Percentiles rank a stretch among this genome's conserved stretches.
These are phyloP conservation scores for Drosophila diplacantha DNA, from an alignment of 2,888 invertebrate genomes.

Conservation along the genomic window DNA sequence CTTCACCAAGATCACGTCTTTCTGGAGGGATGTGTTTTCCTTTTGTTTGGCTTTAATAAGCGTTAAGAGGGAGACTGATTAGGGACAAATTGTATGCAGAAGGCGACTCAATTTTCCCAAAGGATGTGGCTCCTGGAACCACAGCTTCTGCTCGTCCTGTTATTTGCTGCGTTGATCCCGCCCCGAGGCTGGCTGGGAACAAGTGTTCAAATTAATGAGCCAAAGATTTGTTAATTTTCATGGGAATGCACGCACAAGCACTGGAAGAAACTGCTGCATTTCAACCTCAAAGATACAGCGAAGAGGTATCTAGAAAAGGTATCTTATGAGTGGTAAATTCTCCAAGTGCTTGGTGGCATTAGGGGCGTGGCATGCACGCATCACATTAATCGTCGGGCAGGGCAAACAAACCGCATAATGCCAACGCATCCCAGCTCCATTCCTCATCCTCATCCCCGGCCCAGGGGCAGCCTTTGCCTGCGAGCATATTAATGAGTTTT, in stretches of 20 bases:
- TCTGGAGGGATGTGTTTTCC: not conserved
- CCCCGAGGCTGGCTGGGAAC: conserved; percentile 39
- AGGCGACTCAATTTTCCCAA: conserved; percentile 59
- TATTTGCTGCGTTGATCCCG: conserved; percentile 24
- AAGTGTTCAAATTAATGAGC: conserved; percentile 71
- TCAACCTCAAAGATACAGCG: not conserved
- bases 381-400: conserved; percentile 61
- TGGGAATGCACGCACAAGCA: conserved; percentile 45
- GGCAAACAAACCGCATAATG: conserved; percentile 51
- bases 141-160: conserved; percentile 16
- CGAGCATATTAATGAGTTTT: conserved; percentile 69
- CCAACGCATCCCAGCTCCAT: conserved; percentile 32
- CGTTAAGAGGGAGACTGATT: conserved; percentile 59
- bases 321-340: not conserved
- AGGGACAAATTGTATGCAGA: conserved; percentile 45
- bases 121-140: conserved; percentile 32
- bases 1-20: conserved; percentile 10
- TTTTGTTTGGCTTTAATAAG: conserved; percentile 59
- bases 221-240: conserved; percentile 71
- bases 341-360: conserved; percentile 6
- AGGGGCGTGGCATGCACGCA: conserved; percentile 57
- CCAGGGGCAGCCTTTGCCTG: conserved; percentile 28
- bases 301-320: not conserved
- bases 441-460: conserved; percentile 28
- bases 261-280: not conserved